Percentiles rank a stretch among this genome's conserved stretches.
These are phyloP conservation scores for Cladopsammia gracilis DNA, from an alignment of 64 coral and sea anemone genomes.

Conservation along the genomic window DNA sequence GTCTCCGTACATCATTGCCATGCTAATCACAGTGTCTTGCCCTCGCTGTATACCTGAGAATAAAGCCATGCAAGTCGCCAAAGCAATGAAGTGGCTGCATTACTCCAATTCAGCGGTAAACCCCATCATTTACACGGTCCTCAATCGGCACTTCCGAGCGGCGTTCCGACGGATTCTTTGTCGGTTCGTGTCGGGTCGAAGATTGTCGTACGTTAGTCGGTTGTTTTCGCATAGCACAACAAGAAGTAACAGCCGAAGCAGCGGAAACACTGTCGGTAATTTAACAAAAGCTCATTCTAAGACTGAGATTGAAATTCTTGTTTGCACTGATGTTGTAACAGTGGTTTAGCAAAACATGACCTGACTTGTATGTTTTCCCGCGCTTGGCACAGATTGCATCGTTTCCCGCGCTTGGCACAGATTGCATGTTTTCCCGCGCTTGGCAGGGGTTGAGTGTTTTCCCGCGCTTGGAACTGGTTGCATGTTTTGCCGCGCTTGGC, in stretches of 20 bases:
- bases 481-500: too few species aligned
- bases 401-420: too few species aligned
- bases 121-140: slow-evolving; percentile 84
- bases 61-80: background rate
- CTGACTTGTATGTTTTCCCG: too few species aligned
- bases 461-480: too few species aligned
- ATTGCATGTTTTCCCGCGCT: too few species aligned
- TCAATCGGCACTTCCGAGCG: slow-evolving; percentile 82
- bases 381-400: too few species aligned
- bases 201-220: slow-evolving; percentile 28
- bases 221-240: slow-evolving; percentile 4
- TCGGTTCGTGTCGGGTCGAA: slow-evolving; percentile 29
- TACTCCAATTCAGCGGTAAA: slow-evolving; percentile 95
- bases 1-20: slow-evolving; percentile 81
- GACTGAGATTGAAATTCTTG: slow-evolving; percentile 12
- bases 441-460: too few species aligned
- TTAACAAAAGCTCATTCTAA: slow-evolving; percentile 39
- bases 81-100: slow-evolving; percentile 87
- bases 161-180: slow-evolving; percentile 85
- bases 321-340: slow-evolving; percentile 39
- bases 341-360: background rate
- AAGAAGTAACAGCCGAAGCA: slow-evolving; percentile 20
- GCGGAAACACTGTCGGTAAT: background rate
- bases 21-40: slow-evolving; percentile 59
- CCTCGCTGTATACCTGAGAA: slow-evolving; percentile 7